Conservation (phyloP, 2,888 invertebrate species). For the Rhagophthalmus giganteus region DNA sequence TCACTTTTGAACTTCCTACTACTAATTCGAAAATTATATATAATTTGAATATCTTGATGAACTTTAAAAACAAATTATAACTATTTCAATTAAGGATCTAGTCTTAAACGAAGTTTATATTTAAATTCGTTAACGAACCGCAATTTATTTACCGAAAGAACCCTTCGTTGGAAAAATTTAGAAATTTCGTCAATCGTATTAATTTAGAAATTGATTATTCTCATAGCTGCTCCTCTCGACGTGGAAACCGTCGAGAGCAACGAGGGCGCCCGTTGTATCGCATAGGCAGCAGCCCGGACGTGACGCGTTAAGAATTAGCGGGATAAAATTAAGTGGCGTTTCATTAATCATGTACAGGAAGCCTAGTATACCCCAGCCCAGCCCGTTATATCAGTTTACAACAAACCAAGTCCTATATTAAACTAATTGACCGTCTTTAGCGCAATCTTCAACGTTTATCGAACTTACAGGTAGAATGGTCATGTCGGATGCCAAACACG, state of each 20-base stretch:
- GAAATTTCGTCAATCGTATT: conserved; percentile 46
- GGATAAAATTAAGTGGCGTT: conserved; percentile 51
- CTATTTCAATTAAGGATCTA: no score
- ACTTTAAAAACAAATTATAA: no score
- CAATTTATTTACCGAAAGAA: neutral
- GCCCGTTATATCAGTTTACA: conserved; percentile 50
- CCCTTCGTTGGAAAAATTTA: conserved; percentile 38
- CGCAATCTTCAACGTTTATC: conserved; percentile 8
- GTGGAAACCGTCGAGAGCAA: conserved; percentile 25
- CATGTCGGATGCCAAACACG: conserved; percentile 77
- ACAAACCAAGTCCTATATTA: conserved; percentile 47
- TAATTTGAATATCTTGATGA: no score
- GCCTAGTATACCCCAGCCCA: conserved; percentile 38
- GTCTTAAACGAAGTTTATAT: no score
- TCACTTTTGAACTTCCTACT: conserved; percentile 13
- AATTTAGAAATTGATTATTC: conserved; percentile 46
- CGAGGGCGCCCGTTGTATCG: conserved; percentile 34
- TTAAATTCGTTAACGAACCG: neutral
- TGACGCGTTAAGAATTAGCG: conserved; percentile 53
- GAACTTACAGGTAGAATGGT: conserved; percentile 75
- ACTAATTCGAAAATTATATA: conserved; percentile 14
- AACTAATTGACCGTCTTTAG: conserved; percentile 42
- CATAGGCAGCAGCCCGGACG: conserved; percentile 45
- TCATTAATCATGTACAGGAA: conserved; percentile 53
- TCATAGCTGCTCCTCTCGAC: conserved; percentile 16